Conservation (phyloP, 2,888 invertebrate species). For the Ormyrus thymus region DNA sequence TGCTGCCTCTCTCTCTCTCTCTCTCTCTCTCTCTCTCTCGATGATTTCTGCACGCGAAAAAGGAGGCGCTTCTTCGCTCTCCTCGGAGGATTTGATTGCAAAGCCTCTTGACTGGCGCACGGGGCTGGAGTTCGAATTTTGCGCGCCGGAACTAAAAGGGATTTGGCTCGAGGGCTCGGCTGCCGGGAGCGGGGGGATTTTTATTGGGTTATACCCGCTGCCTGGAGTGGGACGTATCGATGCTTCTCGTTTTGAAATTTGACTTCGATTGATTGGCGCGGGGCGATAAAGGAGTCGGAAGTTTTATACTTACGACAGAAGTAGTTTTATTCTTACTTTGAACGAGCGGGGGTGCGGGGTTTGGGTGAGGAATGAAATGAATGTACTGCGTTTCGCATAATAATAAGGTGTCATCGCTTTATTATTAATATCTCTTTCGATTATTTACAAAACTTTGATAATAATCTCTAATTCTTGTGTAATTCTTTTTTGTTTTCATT, state of each 20-base stretch:
- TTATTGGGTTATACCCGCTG: neutral
- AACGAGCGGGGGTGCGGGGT: neutral
- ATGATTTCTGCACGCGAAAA: neutral
- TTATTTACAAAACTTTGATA: constrained; percentile 74
- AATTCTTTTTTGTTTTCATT: constrained; percentile 31
- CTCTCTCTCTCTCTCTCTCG: neutral
- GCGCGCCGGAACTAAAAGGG: neutral
- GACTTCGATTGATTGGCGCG: no score
- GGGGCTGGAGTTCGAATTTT: neutral
- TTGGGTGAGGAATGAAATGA: constrained; percentile 5
- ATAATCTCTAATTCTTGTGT: constrained; percentile 69
- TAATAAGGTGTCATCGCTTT: constrained; percentile 71
- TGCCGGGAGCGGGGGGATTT: neutral
- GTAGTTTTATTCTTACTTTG: no score
- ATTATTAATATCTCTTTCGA: constrained; percentile 73
- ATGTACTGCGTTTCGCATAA: constrained; percentile 53
- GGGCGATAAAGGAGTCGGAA: no score
- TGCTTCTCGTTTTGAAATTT: no score
- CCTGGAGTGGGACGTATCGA: no score
- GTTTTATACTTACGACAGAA: no score
- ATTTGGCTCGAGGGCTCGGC: neutral
- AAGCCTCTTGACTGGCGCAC: neutral
- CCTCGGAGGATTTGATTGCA: neutral
- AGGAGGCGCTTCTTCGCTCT: neutral
- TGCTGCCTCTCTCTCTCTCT: neutral